A percentile compares a stretch with the other conserved stretches of the same genome.
phyloP scores from a whole-genome alignment of 2,888 invertebrate species.

The Oasisia sp. region DNA sequence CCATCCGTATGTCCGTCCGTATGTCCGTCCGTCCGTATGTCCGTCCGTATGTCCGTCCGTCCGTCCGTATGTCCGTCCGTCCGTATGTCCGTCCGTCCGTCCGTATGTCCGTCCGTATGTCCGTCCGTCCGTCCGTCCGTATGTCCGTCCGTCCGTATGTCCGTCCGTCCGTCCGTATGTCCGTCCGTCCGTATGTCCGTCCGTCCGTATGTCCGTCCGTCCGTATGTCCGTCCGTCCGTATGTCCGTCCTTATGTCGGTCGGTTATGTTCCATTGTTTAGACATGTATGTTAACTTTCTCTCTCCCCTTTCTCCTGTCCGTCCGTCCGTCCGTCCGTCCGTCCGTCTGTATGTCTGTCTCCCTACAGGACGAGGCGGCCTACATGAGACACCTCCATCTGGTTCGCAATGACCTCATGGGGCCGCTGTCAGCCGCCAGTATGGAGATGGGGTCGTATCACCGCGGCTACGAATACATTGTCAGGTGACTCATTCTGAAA shows the following conservation, averaged over 20 bases:
- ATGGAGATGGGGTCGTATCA: slow-evolving; percentile 81
- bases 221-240: not conserved
- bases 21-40: too few species aligned
- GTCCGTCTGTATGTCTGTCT: not conserved
- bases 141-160: not conserved
- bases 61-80: too few species aligned
- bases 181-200: not conserved
- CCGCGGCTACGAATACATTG: slow-evolving; percentile 78
- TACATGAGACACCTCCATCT: slow-evolving; percentile 55
- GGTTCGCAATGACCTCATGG: slow-evolving; percentile 64
- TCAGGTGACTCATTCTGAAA: slow-evolving; percentile 55
- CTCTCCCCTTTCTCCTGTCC: too few species aligned
- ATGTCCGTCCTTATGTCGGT: too few species aligned
- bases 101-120: too few species aligned
- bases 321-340: not conserved
- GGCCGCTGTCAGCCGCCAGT: slow-evolving; percentile 76
- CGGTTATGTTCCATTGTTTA: too few species aligned
- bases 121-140: not conserved
- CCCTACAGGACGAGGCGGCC: slow-evolving; percentile 48
- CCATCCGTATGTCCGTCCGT: too few species aligned
- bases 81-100: too few species aligned
- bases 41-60: too few species aligned
- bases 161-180: not conserved
- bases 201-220: too few species aligned
- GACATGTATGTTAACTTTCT: too few species aligned